Evolutionary conservation across 2,888 invertebrate species (phyloP), one percentile per base, ranked within the genome.

Genomic region (Asteroscopus sphinx): DNA sequence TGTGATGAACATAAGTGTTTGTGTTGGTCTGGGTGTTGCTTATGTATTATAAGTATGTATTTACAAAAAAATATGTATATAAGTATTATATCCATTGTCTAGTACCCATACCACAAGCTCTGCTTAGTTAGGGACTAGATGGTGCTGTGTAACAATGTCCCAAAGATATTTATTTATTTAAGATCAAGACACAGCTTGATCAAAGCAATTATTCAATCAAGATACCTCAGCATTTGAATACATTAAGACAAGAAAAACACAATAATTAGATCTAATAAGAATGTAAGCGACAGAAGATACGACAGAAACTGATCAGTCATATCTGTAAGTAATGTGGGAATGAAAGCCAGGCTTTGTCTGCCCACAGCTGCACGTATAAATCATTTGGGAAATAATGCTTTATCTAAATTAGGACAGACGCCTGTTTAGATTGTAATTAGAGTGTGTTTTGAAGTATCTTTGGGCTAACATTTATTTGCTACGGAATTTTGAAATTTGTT

Each of bases 321-420:
- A 85, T 83, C 81, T 76, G 73, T 89, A 90, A 90, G 85, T 88
- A 87, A 89, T 91, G 91, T 92, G 92, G 86, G 91, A 92, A 91
- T 83, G 83, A 65, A 74, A 65, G 65, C 68, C 51, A 59, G 76
- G 72, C 81, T 87, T 88, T 88, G 87, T 88, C 80, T 70, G 63
- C 74, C 16, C 80, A 74, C 87, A 88, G 87, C 88, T 90, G 91
- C 85, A 81, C 81, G 73, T 79, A 91, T 91, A 89, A 89, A 91
- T 92, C 90, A 90, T 89, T 82, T 79, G 68, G 78, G 83, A 83
- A 81, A 83, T 85, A 75, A 82, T 73, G 68, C 73, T 74, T 76
- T 81, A 86, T 86, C 86, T 84, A 84, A 85, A 86, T 85, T 85
- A 81, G 83, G 82, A 81, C 76, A 77, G 80, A 80, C 77, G 80